phyloP scores from a whole-genome alignment of 2,888 invertebrate genomes.

The Acanthosepion lycidas region DNA sequence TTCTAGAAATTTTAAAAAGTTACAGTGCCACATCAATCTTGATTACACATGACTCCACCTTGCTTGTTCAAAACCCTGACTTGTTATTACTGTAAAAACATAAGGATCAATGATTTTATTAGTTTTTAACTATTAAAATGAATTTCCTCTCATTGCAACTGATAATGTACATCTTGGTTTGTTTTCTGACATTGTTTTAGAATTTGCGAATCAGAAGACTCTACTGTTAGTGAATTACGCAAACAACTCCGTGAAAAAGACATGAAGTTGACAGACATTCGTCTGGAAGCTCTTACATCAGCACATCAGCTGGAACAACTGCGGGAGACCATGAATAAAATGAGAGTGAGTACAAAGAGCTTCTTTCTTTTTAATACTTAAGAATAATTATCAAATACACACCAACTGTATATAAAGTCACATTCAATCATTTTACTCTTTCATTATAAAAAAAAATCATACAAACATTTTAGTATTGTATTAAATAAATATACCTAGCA shows the following conservation, averaged over 20 bases:
- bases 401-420: too few species aligned
- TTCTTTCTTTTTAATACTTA: not conserved
- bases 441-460: too few species aligned
- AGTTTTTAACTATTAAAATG: not conserved
- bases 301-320: constrained; percentile 97
- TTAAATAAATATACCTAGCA: too few species aligned
- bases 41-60: too few species aligned
- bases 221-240: constrained; percentile 86
- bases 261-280: constrained; percentile 94
- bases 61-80: too few species aligned
- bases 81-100: too few species aligned
- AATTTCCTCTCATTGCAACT: not conserved
- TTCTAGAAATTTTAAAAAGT: too few species aligned
- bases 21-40: too few species aligned
- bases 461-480: too few species aligned
- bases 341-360: constrained; percentile 83
- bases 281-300: constrained; percentile 95
- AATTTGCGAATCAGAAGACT: constrained; percentile 71
- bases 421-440: too few species aligned
- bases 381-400: too few species aligned
- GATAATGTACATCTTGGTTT: not conserved
- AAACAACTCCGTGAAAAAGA: constrained; percentile 96
- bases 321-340: constrained; percentile 96
- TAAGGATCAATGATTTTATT: not conserved
- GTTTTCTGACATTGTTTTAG: constrained; percentile 54